These are phyloP conservation scores for Psittacula cyanocephala DNA, from an alignment of 2,113 vertebrate species.

Conservation along the genomic window DNA sequence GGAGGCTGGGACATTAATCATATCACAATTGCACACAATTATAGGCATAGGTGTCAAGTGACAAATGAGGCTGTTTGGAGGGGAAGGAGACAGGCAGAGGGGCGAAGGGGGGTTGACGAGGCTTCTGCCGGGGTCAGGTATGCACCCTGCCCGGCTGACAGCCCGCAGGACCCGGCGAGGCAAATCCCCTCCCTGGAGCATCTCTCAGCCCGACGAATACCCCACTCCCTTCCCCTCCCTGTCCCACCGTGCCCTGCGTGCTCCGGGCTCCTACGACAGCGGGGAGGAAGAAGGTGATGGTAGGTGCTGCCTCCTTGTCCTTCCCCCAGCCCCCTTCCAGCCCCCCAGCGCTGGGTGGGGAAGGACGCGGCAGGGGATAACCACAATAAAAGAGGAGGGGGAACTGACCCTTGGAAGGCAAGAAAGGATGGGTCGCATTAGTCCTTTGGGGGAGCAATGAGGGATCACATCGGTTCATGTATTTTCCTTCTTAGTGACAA, in stretches of 20 bases:
- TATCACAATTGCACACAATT: constrained; percentile 19
- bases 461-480: not conserved
- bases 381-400: not conserved
- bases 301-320: not conserved
- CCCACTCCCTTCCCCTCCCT: not conserved
- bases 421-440: not conserved
- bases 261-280: not conserved
- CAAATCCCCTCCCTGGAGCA: not conserved
- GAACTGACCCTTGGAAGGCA: not conserved
- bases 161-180: not conserved
- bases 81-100: not conserved
- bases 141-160: not conserved
- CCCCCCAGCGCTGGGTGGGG: not conserved
- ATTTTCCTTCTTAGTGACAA: not conserved
- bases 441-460: not conserved
- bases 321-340: not conserved
- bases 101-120: not conserved
- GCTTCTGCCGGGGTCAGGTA: not conserved
- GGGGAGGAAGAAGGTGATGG: not conserved
- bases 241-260: not conserved
- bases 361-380: not conserved
- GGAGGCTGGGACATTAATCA: not conserved
- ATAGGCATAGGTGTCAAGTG: constrained; percentile 51
- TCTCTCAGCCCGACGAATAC: not conserved
- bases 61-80: constrained; percentile 1